Evolutionary conservation across 2,113 vertebrate genomes (phyloP), one percentile per base, ranked within the genome.

Genomic region (Pardalotus punctatus): DNA sequence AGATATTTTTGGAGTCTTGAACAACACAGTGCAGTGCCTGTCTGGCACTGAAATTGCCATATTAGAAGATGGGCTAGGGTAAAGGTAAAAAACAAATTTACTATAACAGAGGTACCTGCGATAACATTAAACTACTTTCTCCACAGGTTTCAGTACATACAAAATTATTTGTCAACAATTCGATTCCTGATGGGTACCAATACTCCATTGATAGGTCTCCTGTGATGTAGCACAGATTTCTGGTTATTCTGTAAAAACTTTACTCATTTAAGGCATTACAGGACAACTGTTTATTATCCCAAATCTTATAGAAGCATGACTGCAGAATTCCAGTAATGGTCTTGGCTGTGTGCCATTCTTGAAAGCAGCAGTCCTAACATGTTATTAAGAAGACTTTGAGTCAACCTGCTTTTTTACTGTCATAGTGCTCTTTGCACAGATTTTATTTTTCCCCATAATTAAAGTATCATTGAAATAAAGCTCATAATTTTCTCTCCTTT

Each of bases 21-120:
- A 31, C 0, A 0, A 20, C 10, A 25, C 2, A 42, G 25, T 25
- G 9, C 20, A 80, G 18, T 42, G 13, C 5, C 11, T 27, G 6
- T 15, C 47, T 77, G 1, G 3, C 8, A 61, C 6, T 33, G 21
- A 65, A 47, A 10, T 22, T 66, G 6, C 3, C 3, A 4, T 54
- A 93, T 72, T 27, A 66, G 33, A 62, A 80, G 27, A 51, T 31
- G 35, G 6, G 6, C 4, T 17, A 47, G 19, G 4, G 6, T 22
- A 77, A 58, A 11, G 1, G 2, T 43, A 45, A 88, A 76, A 18
- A 67, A 47, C 2, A 9, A 19, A 11, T 42, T 66, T 45, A 28
- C 11, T 51, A 10, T 47, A 40, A 51, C 9, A 29, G 19, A 50
- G 7, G 15, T 77, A 35, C 13, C 6, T 43, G 4, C 35, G n/a